Evolutionary conservation across 1,140 invertebrate genomes (phyloP).

Genomic region (Drosophila pruinosa): DNA sequence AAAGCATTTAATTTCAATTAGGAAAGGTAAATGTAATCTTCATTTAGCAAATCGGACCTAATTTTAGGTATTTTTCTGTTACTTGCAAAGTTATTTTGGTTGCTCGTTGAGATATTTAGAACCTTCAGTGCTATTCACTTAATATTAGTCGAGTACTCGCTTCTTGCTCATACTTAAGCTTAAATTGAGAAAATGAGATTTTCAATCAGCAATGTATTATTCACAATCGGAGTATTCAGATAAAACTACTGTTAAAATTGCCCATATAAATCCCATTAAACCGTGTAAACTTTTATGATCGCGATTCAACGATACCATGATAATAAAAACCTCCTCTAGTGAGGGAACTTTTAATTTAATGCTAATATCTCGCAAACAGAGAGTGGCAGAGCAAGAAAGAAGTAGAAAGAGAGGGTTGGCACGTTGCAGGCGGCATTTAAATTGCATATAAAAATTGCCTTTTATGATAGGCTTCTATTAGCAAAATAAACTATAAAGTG

Average conservation of each 20-base stretch:
- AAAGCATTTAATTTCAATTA: slow-evolving; percentile 24
- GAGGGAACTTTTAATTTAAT: slow-evolving; percentile 68
- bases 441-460: slow-evolving; percentile 73
- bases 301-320: background rate
- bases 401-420: background rate
- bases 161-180: background rate
- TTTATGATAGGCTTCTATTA: slow-evolving; percentile 77
- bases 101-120: background rate
- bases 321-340: slow-evolving; percentile 8
- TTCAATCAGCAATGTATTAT: slow-evolving; percentile 17
- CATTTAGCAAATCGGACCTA: background rate
- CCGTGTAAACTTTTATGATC: slow-evolving; percentile 31
- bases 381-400: background rate
- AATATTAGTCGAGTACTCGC: background rate
- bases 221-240: slow-evolving; percentile 43
- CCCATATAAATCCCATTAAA: slow-evolving; percentile 45
- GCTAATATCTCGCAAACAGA: slow-evolving; percentile 41
- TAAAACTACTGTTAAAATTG: slow-evolving; percentile 66
- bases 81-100: background rate
- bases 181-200: background rate
- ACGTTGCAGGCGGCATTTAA: slow-evolving; percentile 49
- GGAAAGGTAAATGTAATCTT: background rate
- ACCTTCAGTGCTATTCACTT: slow-evolving; percentile 1
- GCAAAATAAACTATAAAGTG: slow-evolving; percentile 77
- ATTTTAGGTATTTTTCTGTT: slow-evolving; percentile 6